A percentile compares a stretch with the other conserved stretches of the same genome.
phyloP scores from a whole-genome alignment of 2,113 vertebrate species.

The Takifugu bimaculatus region DNA sequence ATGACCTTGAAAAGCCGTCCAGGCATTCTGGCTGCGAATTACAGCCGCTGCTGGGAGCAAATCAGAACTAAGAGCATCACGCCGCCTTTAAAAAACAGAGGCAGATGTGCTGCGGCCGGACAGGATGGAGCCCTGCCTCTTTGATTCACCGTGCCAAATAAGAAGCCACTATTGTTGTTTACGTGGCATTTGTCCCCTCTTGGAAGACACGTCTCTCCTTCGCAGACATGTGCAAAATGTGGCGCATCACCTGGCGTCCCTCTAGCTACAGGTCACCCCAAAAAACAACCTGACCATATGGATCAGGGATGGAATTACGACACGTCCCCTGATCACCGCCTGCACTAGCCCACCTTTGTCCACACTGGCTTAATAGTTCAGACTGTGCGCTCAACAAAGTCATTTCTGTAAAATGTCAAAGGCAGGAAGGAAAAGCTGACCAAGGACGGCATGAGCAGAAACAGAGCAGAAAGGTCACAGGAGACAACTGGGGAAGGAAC shows the following conservation, averaged over 20 bases:
- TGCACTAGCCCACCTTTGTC: conserved; percentile 9
- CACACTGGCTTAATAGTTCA: too few species aligned
- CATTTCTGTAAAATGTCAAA: not conserved
- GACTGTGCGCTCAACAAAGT: too few species aligned
- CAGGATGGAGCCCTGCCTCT: too few species aligned
- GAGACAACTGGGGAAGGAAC: not conserved
- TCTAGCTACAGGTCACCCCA: conserved; percentile 63
- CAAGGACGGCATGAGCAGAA: not conserved
- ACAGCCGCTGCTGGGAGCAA: conserved; percentile 62
- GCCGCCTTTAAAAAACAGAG: conserved; percentile 6
- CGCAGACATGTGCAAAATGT: conserved; percentile 43
- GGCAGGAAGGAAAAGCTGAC: not conserved
- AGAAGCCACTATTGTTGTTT: too few species aligned
- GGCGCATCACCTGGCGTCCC: conserved; percentile 55
- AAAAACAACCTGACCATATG: conserved; percentile 53
- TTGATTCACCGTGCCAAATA: too few species aligned
- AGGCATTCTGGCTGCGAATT: conserved; percentile 53
- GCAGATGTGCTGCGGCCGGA: too few species aligned
- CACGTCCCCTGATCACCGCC: conserved; percentile 16
- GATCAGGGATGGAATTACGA: conserved; percentile 32
- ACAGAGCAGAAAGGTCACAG: not conserved
- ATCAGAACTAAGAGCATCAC: conserved; percentile 39
- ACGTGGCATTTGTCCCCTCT: too few species aligned
- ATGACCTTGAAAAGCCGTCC: conserved; percentile 53
- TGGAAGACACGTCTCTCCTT: conserved; percentile 24